Percentiles rank a stretch among this genome's conserved stretches.
Conservation (phyloP, 2,113 vertebrate genomes). For the Oriolus oriolus region DNA sequence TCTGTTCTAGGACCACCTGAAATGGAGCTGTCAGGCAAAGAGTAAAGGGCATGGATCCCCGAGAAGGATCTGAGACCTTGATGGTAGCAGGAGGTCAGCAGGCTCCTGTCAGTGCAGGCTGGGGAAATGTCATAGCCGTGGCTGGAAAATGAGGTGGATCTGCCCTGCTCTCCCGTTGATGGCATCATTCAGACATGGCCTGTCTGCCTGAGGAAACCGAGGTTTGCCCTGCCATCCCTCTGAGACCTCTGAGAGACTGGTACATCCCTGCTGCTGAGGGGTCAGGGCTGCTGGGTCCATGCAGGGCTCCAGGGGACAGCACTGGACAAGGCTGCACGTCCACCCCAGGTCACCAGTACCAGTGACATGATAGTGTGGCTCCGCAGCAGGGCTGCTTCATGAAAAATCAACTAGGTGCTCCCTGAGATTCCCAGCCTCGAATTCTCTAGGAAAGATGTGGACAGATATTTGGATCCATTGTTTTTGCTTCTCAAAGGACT, state of each 20-base stretch:
- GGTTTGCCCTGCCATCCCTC: not conserved
- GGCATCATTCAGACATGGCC: fast-evolving
- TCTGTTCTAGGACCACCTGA: not conserved
- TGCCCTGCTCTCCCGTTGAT: not conserved
- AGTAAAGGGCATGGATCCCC: fast-evolving
- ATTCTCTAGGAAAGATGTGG: not conserved
- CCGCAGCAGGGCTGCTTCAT: fast-evolving
- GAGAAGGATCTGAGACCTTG: not conserved
- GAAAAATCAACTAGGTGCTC: not conserved
- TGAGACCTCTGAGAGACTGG: not conserved
- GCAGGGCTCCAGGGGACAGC: fast-evolving
- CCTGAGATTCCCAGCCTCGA: not conserved
- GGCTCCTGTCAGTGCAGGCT: not conserved
- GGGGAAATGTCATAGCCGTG: fast-evolving
- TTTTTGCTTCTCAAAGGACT: not conserved
- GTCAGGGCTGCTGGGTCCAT: fast-evolving
- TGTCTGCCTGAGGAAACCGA: not conserved
- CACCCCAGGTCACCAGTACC: not conserved
- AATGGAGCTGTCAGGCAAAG: not conserved
- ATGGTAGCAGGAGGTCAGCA: not conserved
- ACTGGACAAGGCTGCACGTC: not conserved
- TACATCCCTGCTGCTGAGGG: no score
- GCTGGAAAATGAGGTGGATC: fast-evolving
- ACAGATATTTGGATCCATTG: not conserved
- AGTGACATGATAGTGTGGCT: fast-evolving